Evolutionary conservation across 2,888 invertebrate species (phyloP).

Genomic region (Leuctra nigra): DNA sequence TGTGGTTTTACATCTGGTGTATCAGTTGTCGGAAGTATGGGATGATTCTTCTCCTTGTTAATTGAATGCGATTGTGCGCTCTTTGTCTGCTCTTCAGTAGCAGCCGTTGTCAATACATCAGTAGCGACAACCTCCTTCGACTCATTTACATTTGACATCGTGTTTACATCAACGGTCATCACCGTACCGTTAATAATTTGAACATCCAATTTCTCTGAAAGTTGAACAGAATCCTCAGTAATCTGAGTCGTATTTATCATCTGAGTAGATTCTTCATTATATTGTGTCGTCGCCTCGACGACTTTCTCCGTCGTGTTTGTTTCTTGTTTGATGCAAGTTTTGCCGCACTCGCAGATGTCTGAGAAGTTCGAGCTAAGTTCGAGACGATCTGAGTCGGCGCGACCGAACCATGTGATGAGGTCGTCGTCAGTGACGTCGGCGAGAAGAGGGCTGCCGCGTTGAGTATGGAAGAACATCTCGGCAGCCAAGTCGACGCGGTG

Average conservation of each 20-base stretch:
- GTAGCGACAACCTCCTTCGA: no score
- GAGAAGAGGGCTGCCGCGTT: constrained; percentile 51
- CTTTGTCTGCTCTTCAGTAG: background rate
- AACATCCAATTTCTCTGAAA: background rate
- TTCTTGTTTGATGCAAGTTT: constrained; percentile 28
- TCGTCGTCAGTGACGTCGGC: constrained; percentile 58
- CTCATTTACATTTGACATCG: background rate
- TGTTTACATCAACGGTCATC: background rate
- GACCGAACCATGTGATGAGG: constrained; percentile 60
- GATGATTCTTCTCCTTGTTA: constrained; percentile 48
- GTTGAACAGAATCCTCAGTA: no score
- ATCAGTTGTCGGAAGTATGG: constrained; percentile 34
- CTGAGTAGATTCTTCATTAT: background rate
- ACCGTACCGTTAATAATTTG: constrained; percentile 3
- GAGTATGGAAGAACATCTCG: constrained; percentile 57
- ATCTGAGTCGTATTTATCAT: background rate
- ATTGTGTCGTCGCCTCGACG: background rate
- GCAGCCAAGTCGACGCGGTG: constrained; percentile 55
- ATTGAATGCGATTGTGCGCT: constrained; percentile 31
- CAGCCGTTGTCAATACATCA: no score
- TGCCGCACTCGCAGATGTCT: constrained; percentile 49
- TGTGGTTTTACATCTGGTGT: background rate
- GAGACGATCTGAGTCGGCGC: constrained; percentile 39
- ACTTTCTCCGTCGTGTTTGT: constrained; percentile 40
- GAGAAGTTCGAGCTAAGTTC: constrained; percentile 41